A percentile compares a stretch with the other conserved stretches of the same genome.
Evolutionary conservation across 1,140 invertebrate genomes (phyloP).

Genomic region (Drosophila nebulosa): DNA sequence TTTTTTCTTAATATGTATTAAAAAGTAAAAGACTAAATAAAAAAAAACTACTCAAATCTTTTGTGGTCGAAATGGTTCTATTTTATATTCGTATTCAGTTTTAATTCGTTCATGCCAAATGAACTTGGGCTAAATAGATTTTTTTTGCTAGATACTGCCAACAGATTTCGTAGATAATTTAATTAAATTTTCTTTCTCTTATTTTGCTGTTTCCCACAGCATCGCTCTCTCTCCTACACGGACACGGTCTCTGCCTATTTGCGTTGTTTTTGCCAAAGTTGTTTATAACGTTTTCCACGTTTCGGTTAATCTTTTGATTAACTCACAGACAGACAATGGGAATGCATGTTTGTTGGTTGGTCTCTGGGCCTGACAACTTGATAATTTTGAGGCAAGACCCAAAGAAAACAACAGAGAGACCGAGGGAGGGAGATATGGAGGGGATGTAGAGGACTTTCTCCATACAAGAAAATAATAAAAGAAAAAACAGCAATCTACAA

Average conservation of each 20-base stretch:
- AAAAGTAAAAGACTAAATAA: too few species aligned
- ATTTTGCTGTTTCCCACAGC: not conserved
- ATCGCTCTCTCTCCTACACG: not conserved
- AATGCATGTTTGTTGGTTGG: conserved; percentile 18
- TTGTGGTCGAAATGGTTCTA: too few species aligned
- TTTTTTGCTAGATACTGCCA: not conserved
- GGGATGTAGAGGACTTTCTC: not conserved
- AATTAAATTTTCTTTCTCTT: conserved; percentile 61
- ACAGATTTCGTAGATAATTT: conserved; percentile 45
- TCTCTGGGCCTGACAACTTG: conserved; percentile 57
- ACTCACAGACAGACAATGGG: conserved; percentile 52
- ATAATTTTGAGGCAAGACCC: conserved; percentile 37
- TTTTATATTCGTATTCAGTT: too few species aligned
- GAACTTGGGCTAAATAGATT: too few species aligned
- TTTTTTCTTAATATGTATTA: too few species aligned
- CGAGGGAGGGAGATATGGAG: too few species aligned
- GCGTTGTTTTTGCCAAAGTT: conserved; percentile 19
- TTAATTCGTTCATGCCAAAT: too few species aligned
- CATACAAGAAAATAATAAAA: not conserved
- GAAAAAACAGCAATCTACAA: conserved; percentile 15
- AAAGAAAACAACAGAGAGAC: not conserved
- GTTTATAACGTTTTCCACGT: conserved; percentile 39
- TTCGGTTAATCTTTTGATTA: conserved; percentile 59
- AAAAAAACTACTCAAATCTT: not conserved
- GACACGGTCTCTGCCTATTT: not conserved